Percentiles rank a stretch among this genome's conserved stretches.
Conservation (phyloP, 1,140 invertebrate genomes). For the Apis dorsata region DNA sequence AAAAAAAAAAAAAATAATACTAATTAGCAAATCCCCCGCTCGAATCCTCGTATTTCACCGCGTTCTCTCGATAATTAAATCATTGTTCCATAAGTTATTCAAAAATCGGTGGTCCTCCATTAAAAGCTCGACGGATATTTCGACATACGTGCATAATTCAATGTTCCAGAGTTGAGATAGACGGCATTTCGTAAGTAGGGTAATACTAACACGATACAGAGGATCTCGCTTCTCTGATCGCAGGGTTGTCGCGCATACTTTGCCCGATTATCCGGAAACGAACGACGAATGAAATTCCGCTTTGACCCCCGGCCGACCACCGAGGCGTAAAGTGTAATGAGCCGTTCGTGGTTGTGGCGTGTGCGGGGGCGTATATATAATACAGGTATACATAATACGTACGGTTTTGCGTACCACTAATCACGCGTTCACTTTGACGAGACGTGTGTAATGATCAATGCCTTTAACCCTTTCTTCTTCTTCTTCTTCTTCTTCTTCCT, state of each 20-base stretch:
- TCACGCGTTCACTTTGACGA: conserved; percentile 50
- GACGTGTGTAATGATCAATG: conserved; percentile 55
- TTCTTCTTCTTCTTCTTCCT: conserved; percentile 18
- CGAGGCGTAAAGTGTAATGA: conserved; percentile 71
- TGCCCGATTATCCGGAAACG: conserved; percentile 62
- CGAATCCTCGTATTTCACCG: no score
- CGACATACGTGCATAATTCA: not conserved
- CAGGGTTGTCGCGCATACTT: conserved; percentile 2
- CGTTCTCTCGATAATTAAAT: no score
- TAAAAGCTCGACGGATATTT: not conserved
- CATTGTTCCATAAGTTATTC: no score
- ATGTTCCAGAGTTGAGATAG: not conserved
- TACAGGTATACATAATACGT: not conserved
- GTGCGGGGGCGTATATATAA: not conserved
- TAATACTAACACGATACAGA: not conserved
- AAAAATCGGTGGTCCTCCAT: not conserved
- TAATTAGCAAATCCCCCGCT: no score
- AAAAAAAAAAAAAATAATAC: no score
- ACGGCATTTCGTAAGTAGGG: not conserved
- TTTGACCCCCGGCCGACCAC: conserved; percentile 65
- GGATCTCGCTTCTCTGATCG: not conserved
- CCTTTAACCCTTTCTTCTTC: conserved; percentile 1
- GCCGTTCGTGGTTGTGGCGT: conserved; percentile 47
- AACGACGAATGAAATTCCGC: conserved; percentile 70
- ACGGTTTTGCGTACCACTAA: conserved; percentile 56